Evolutionary conservation across 30 jellyfish, hydroid and myxozoan species (phyloP).

Genomic region (Nemopilema nomurai): DNA sequence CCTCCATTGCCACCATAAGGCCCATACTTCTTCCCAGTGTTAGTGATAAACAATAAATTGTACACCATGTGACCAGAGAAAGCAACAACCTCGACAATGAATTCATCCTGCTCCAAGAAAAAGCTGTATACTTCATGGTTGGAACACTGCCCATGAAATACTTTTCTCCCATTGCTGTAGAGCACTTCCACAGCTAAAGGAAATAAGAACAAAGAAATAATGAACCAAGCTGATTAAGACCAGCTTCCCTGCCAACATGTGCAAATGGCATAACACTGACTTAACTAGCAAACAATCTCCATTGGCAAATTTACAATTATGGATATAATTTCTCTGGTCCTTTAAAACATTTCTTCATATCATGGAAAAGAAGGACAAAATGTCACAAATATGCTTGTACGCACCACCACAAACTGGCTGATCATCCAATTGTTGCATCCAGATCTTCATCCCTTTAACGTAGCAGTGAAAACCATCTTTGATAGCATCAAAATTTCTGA

Average conservation of each 20-base stretch:
- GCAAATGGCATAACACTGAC: too few species aligned
- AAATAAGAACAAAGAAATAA: not conserved
- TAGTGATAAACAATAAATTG: conserved; percentile 58
- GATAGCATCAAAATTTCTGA: conserved; percentile 5
- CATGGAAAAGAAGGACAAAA: not conserved
- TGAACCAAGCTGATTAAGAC: too few species aligned
- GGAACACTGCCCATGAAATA: conserved; percentile 44
- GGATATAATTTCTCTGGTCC: too few species aligned
- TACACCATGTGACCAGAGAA: conserved; percentile 68
- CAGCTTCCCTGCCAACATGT: too few species aligned
- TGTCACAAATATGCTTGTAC: not conserved
- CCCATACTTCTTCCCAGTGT: conserved; percentile 58
- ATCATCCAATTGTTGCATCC: conserved; percentile 85
- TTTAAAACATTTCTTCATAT: too few species aligned
- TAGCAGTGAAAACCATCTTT: conserved; percentile 11
- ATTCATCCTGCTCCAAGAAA: conserved; percentile 56
- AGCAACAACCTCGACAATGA: conserved; percentile 37
- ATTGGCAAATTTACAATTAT: too few species aligned
- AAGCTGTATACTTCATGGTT: conserved; percentile 50
- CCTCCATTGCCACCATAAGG: conserved; percentile 93
- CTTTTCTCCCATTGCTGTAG: conserved; percentile 41
- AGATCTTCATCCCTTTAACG: conserved; percentile 60
- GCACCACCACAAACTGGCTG: conserved; percentile 74
- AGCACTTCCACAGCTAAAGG: conserved; percentile 43
- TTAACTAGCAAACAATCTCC: too few species aligned